Evolutionary conservation across 2,113 vertebrate genomes (phyloP).

Genomic region (Phodopus roborovskii): DNA sequence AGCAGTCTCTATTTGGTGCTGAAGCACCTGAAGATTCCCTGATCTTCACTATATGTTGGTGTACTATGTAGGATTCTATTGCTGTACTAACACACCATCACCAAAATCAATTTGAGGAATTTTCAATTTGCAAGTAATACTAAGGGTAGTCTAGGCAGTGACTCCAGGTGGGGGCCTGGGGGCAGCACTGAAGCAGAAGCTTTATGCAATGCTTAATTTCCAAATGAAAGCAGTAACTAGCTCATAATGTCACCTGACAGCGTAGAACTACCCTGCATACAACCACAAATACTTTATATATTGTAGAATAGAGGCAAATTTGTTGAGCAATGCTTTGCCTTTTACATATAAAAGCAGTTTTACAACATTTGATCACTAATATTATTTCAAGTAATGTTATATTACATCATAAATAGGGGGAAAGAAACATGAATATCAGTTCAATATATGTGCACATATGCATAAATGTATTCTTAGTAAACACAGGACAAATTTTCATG

Average conservation of each 20-base stretch:
- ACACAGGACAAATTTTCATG: background rate
- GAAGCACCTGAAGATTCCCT: background rate
- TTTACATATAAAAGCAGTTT: background rate
- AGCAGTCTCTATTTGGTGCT: background rate
- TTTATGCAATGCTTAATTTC: background rate
- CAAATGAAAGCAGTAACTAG: background rate
- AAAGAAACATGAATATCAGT: background rate
- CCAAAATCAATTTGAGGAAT: background rate
- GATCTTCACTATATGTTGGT: background rate
- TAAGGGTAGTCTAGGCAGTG: background rate
- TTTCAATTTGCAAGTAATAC: background rate
- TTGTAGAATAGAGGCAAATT: background rate
- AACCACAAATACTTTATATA: background rate
- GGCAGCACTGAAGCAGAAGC: background rate
- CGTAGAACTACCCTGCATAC: background rate
- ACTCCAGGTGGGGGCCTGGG: background rate
- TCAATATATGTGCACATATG: background rate
- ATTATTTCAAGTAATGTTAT: background rate
- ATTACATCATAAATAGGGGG: background rate
- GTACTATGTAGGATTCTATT: background rate
- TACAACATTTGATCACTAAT: background rate
- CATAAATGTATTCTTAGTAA: background rate
- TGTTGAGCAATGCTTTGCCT: background rate
- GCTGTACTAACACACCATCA: background rate
- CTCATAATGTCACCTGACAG: background rate